Evolutionary conservation across 2,113 vertebrate genomes (phyloP), one percentile per base, ranked within the genome.

Genomic region (Tricholaema leucomelas): DNA sequence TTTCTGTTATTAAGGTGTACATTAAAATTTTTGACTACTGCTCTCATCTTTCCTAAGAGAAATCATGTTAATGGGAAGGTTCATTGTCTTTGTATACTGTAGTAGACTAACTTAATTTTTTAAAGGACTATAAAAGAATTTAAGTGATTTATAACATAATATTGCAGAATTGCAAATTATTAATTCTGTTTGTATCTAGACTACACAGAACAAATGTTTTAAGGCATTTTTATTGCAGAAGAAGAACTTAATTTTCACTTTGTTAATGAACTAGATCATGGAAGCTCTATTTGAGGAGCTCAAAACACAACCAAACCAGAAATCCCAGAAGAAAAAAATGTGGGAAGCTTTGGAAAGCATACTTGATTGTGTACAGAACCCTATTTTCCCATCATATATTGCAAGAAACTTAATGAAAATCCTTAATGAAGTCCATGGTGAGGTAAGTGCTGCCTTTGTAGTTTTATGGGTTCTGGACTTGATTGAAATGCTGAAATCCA

Each of bases 321-420:
- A 98, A 88, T 80, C 94, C 19, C 94, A 96, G 58, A 97, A 97
- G 44, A 96, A 96, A 88, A 98, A 97, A 85, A 65, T 98, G 40
- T 93, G 94, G 38, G 85, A 90, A 63, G 96, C 98, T 8, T 88
- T 99, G 85, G 97, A 97, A 88, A 97, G 91, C 83, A 94, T 99
- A 56, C 95, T 99, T 42, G 85, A 91, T 59, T 97, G 97, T 90
- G 91, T 98, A 7, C 97, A 97, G 88, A 80, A 61, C 6, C 79
- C 97, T 2, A 55, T 86, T 83, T 99, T 98, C 60, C 99, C 99
- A 10, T 98, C 98, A 5, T 99, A 99, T 54, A 91, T 98, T 80
- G 97, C 98, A 87, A 97, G 96, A 94, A 87, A 94, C 31, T 88
- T 99, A 91, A 95, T 99, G 97, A 96, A 95, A 69, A 93, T 98